Evolutionary conservation across 2,113 vertebrate genomes (phyloP), one percentile per base, ranked within the genome.

Genomic region (Trichechus manatus): DNA sequence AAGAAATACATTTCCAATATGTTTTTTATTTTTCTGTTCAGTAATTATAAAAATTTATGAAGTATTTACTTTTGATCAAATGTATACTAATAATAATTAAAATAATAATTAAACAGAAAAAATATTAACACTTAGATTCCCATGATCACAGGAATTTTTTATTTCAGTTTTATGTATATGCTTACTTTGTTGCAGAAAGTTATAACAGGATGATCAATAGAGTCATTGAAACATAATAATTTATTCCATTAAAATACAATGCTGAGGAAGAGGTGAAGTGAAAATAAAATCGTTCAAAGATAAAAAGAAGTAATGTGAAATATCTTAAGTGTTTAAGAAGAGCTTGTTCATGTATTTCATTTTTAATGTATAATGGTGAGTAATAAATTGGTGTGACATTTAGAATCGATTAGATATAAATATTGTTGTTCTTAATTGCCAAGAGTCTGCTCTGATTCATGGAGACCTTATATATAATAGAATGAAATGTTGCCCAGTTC

Each of bases 401-500:
- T 93, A 88, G 17, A 81, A 75, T 94, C 50, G 77, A 59, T 68
- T 91, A 87, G 4, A 77, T 94, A 82, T 19, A 96, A 88, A 74
- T 74, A 74, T 74, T 72, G 33, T 72, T 72, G 33, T 72, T 72
- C 66, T 14, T 33, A n/a, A 14, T n/a, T n/a, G 68, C 68, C 33
- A n/a, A 72, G 33, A 17, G 33, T 72, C 33, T 72, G 11, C 33
- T n/a, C 33, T 72, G 68, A 72, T 11, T 72, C 33, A 15, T 36
- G 15, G 68, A 4, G 70, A 74, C 19, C 36, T 36, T 74, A 20
- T 22, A 15, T 39, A 22, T 74, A 22, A 22, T n/a, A 74, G 70
- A 39, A 39, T 7, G 70, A 36, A 68, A 39, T 36, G n/a, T 19
- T 72, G 31, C 68, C 68, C 31, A 68, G 13, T 33, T 31, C 11